Evolutionary conservation across 2,797 vertebrate species (phyloP), one percentile per base, ranked within the genome.

Genomic region (Sebastes jordani): DNA sequence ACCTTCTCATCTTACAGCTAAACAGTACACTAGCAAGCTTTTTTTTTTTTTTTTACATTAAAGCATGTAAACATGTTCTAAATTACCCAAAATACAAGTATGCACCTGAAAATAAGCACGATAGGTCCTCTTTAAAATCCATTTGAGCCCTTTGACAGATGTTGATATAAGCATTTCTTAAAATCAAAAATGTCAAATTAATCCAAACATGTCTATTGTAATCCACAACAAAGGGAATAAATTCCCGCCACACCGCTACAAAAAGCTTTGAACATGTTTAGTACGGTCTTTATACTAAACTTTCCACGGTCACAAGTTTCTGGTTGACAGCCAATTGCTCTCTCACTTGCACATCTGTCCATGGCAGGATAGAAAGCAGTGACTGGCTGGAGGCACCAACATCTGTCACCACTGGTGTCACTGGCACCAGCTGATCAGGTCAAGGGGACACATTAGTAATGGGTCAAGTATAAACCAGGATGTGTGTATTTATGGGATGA

Each of bases 351-450:
- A 90, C 86, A 93, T 92, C 91, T 95, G 91, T 71, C 83, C 52
- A 25, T 74, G 65, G 74, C 59, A 60, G 58, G 73, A 63, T 11
- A 74, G 78, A 73, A 56, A 69, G 73, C 71, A 16, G 29, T 27
- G 46, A 78, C 63, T 75, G 80, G 82, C 88, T 84, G 75, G 49
- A 73, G 86, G 91, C 89, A 71, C n/a, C 7, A 34, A 81, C 93
- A 94, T 92, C 94, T 94, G 94, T 81, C 80, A 75, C 80, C 55
- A 34, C 82, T 66, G 81, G 86, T 81, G 85, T 85, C 62, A 58
- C 74, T 71, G 80, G 76, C 91, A 91, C 73, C 63, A 34, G 73
- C 74, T 68, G 65, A 87, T 67, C 49, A 68, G 75, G 81, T 81
- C 83, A 80, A 68, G 22, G 42, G 55, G 63, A 62, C 36, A 29